Base-by-base conservation (phyloP, 2,888 invertebrate species). In the Thyatira batis region DNA sequence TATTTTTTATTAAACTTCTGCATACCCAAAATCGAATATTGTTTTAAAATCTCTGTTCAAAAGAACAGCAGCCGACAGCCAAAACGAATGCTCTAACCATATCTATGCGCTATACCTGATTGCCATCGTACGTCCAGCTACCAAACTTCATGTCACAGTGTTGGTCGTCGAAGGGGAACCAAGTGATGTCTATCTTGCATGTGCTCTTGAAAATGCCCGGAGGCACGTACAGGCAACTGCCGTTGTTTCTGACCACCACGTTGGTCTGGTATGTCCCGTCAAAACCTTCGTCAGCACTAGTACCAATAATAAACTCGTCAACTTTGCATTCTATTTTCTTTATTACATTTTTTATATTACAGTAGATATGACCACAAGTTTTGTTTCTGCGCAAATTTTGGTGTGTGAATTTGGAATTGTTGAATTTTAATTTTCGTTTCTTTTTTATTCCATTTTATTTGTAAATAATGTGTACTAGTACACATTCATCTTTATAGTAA, bases 131-230 rank as follows among this genome's bases (percentile, higher is more conserved):
- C 86, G 99, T 99, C 99, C 99, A 99, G 94, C 99, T 98, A 94
- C 99, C 99, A 93, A 99, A 99, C 95, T 99, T 98, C 97, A 99
- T 98, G 93, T 97, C 96, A 95, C 99, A 99, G 93, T 97, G 96
- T 95, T 99, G 99, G 94, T 99, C 99, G 94, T 99, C 99, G 95
- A 99, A 99, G 92, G 99, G 99, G 95, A 99, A 99, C 99, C 99
- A 99, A 92, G 98, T 98, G 95, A 99, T 99, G 95, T 99, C 98
- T 94, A 99, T 99, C 95, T 98, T 98, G 96, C 99, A 99, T 93
- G 99, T 99, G 95, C 98, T 98, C 95, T 98, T 99, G 95, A 99
- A 98, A 94, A 99, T 99, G 93, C 99, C 99, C 91, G 99, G 99
- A 88, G 99, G 99, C 93, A 99, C 97, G 96, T 98, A 99, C 94